Evolutionary conservation across 2,888 invertebrate species (phyloP).

Genomic region (Andrena dorsata): DNA sequence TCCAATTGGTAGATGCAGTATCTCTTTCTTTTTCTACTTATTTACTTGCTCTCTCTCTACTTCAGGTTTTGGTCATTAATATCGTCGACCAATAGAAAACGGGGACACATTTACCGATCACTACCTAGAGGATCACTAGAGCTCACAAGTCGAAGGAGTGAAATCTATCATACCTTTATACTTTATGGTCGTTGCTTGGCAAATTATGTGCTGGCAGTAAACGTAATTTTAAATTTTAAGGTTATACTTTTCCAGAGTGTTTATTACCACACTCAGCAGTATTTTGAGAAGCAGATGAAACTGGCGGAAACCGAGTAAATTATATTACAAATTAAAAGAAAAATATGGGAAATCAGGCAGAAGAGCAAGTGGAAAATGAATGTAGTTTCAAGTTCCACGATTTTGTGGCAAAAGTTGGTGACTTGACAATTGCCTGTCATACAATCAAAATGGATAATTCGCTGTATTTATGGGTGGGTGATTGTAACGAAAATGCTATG

Average conservation of each 20-base stretch:
- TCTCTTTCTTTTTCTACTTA: too few species aligned
- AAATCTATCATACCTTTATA: background rate
- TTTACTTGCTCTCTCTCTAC: too few species aligned
- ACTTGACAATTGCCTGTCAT: conserved; percentile 77
- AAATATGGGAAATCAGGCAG: conserved; percentile 32
- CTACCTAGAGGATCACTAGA: too few species aligned
- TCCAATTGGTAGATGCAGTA: too few species aligned
- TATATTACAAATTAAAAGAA: background rate
- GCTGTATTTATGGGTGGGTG: conserved; percentile 84
- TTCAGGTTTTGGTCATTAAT: too few species aligned
- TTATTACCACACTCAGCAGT: background rate
- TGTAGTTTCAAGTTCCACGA: conserved; percentile 79
- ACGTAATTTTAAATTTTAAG: background rate
- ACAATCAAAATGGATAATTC: conserved; percentile 82
- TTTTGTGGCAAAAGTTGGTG: conserved; percentile 74
- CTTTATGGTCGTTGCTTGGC: background rate
- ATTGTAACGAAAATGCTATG: conserved; percentile 74
- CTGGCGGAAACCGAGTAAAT: background rate
- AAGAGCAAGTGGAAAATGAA: conserved; percentile 1
- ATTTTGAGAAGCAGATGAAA: background rate
- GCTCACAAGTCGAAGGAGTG: too few species aligned
- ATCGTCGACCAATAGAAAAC: too few species aligned
- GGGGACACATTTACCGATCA: too few species aligned
- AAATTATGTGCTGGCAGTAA: too few species aligned
- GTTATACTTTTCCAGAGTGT: conserved; percentile 14